Evolutionary conservation across 1,140 invertebrate species (phyloP), one percentile per base, ranked within the genome.

Genomic region (Plutomurus gul): DNA sequence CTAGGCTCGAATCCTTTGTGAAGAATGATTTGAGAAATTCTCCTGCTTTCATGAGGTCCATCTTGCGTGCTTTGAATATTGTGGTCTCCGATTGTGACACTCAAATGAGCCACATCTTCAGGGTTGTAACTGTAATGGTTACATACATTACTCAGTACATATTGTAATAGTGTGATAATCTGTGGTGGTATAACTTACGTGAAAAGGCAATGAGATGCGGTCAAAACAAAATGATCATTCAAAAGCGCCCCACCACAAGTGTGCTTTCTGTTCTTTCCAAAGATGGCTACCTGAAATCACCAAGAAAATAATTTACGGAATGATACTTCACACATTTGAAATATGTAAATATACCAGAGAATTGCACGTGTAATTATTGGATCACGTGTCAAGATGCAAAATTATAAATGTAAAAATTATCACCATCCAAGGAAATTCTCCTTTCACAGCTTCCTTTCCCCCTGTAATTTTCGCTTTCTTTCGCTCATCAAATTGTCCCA

Each of bases 41-140:
- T 73, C 37, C 81, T 22, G 6, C 65, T 75, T 51, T 82, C 81
- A 78, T 82, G 81, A 3, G 33, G 40, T 16, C 77, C 81, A 33
- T 82, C 81, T 4, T 20, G 10, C 0, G 65, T 51, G 4, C 25
- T 60, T 25, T 40, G 40, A n/a, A 82, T 39, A 39, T 82, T 80
- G 43, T 77, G 77, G 33, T 82, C 81, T 4, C 81, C 81, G 13
- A 82, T 73, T 11, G 30, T 65, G n/a, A 80, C 75, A 7, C 4
- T 33, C 1, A 82, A 71, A 20, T 70, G 13, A 6, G 36, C 22
- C 27, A 77, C 27, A 30, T 82, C 81, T 10, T 37, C 13, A 1
- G 46, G 40, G 33, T 49, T 77, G 33, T 77, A 80, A 16, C 81
- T 82, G 30, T 65, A 3, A 13, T 18, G 3, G 39, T 8, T 6